Evolutionary conservation across 2,888 invertebrate genomes (phyloP), one percentile per base, ranked within the genome.

Genomic region (Eupithecia inturbata): DNA sequence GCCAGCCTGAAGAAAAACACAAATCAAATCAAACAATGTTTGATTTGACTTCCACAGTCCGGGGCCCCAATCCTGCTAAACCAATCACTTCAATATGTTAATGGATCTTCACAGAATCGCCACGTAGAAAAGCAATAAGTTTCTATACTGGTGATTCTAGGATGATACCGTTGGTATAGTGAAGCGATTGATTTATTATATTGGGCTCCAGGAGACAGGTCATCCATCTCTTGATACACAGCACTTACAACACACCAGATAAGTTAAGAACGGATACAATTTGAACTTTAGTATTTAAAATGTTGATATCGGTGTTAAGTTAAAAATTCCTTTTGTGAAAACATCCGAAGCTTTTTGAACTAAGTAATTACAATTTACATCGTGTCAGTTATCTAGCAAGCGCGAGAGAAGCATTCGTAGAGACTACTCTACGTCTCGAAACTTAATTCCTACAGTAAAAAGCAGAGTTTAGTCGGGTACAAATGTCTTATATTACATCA

Each of bases 1-100:
- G 91, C 97, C 57, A 57, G 57, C 97, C 96, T 97, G 96, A 87
- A 89, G 87, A 90, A 91, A 92, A 93, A 92, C 82, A 90, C 80
- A 87, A 89, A 90, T 88, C 90, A 89, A 91, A 91, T 87, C 90
- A 89, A 89, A 89, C 76, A 72, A 76, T 74, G 83, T 87, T 90
- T 90, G 89, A 90, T 89, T 90, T 88, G 89, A 89, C 89, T 89
- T 85, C 62, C 31, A 62, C 70, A 80, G 5, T 84, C 78, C n/a
- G 22, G 12, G 26, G 57, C 4, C 26, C 12, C 1, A 26, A 57
- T 57, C 26, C 57, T 57, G 12, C 26, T 57, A 26, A 26, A 12
- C 2, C 57, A 57, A 57, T 57, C 26, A 22, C 22, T 53, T 22
- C 53, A 57, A 22, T 57, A 26, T 12, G 14, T 1, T 14, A 53